Conservation (phyloP, 2,888 invertebrate genomes). For the Cosmopolites sordidus region DNA sequence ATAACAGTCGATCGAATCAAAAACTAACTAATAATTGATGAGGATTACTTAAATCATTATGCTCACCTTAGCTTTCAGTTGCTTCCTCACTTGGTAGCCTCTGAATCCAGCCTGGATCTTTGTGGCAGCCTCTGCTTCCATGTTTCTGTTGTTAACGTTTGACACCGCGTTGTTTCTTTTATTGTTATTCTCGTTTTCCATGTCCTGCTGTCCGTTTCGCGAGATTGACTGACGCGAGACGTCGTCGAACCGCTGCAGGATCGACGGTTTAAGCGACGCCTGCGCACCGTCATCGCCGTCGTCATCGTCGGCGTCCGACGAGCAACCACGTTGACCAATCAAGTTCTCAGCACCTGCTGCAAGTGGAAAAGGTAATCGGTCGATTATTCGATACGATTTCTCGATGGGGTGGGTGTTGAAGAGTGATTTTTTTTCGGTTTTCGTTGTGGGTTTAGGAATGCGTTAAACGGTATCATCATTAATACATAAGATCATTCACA, state of each 20-base stretch:
- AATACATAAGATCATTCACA: too few species aligned
- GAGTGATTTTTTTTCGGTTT: too few species aligned
- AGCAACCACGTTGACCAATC: constrained; percentile 37
- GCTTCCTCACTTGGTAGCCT: constrained; percentile 58
- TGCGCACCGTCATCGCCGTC: constrained; percentile 35
- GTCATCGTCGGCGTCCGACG: constrained; percentile 14
- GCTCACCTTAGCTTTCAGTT: constrained; percentile 45
- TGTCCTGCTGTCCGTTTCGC: constrained; percentile 21
- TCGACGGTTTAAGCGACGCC: constrained; percentile 35
- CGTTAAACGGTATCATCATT: too few species aligned
- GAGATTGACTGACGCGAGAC: constrained; percentile 11
- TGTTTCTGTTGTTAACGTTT: constrained; percentile 29
- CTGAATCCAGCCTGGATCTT: constrained; percentile 68
- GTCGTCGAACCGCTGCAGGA: constrained; percentile 4
- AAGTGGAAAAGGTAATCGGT: constrained; percentile 17
- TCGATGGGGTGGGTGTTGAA: too few species aligned
- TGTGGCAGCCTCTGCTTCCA: constrained; percentile 55
- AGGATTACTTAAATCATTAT: too few species aligned
- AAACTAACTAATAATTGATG: too few species aligned
- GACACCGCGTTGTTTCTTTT: constrained; percentile 22
- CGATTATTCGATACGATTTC: background rate
- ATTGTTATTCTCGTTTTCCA: constrained; percentile 29
- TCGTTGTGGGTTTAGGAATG: too few species aligned
- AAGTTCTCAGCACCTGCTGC: constrained; percentile 46
- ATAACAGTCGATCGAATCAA: too few species aligned